phyloP scores from a whole-genome alignment of 1,140 invertebrate genomes.

The Bombus impatiens region DNA sequence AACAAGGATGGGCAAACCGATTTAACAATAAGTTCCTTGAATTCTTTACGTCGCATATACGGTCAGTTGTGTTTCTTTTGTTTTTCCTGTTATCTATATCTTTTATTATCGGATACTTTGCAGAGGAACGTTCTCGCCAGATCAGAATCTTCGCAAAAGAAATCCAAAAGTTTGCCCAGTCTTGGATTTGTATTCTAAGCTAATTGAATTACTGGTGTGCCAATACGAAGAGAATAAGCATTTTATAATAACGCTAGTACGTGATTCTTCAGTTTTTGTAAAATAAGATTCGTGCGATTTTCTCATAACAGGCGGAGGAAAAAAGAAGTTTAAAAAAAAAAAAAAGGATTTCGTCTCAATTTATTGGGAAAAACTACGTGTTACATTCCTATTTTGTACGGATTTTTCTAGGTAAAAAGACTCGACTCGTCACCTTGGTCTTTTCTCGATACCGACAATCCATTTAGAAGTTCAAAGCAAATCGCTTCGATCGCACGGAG shows the following conservation, averaged over 20 bases:
- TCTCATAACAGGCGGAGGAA: neutral
- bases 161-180: conserved; percentile 19
- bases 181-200: conserved; percentile 38
- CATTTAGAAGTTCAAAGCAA: neutral
- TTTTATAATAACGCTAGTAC: conserved; percentile 63
- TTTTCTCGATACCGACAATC: conserved; percentile 15
- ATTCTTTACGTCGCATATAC: too few species aligned
- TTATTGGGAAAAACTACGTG: conserved; percentile 36
- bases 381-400: conserved; percentile 73
- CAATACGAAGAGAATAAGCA: conserved; percentile 56
- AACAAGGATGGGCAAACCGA: conserved; percentile 41
- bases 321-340: neutral
- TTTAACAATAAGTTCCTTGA: neutral
- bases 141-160: neutral
- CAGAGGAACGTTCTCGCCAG: too few species aligned
- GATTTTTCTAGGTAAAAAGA: conserved; percentile 64
- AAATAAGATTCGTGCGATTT: conserved; percentile 44
- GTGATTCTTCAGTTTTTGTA: conserved; percentile 44
- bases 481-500: neutral
- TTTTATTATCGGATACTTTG: neutral
- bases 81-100: neutral
- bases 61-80: neutral
- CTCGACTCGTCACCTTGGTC: conserved; percentile 41
- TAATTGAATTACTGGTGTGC: conserved; percentile 68
- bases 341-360: neutral